phyloP scores from a whole-genome alignment of 2,797 vertebrate genomes.

The Oreortyx pictus region DNA sequence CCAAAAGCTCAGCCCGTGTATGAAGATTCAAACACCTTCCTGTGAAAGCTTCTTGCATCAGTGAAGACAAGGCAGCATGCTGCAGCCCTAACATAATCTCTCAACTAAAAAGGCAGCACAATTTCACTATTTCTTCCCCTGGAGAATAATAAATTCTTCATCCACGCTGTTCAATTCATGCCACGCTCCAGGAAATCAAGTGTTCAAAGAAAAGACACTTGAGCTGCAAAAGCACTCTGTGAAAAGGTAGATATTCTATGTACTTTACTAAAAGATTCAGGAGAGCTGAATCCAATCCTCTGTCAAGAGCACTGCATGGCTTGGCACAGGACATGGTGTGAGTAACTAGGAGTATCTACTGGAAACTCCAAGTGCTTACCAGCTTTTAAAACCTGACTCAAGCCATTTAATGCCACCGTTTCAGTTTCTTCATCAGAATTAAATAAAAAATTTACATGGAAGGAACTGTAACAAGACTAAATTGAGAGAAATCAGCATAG shows the following conservation, averaged over 20 bases:
- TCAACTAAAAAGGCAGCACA: slow-evolving; percentile 62
- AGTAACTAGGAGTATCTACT: slow-evolving; percentile 12
- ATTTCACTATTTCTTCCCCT: slow-evolving; percentile 66
- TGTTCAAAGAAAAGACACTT: slow-evolving; percentile 67
- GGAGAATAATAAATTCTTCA: slow-evolving; percentile 72
- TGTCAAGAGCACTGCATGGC: slow-evolving; percentile 15
- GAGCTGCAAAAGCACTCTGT: slow-evolving; percentile 64
- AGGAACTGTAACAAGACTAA: background rate
- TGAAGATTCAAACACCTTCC: slow-evolving; percentile 18
- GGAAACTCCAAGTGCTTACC: slow-evolving; percentile 4
- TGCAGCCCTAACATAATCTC: slow-evolving; percentile 60
- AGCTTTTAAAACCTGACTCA: background rate
- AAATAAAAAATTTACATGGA: background rate
- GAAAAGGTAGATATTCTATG: slow-evolving; percentile 55
- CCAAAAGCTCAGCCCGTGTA: slow-evolving; percentile 20
- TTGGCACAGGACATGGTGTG: slow-evolving; percentile 23
- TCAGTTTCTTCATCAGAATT: background rate
- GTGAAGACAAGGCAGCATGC: slow-evolving; percentile 55
- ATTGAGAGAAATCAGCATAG: background rate
- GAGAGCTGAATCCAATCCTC: slow-evolving; percentile 40
- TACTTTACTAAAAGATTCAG: slow-evolving; percentile 59
- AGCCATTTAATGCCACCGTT: slow-evolving; percentile 5
- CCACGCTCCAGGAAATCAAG: slow-evolving; percentile 69
- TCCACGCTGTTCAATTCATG: slow-evolving; percentile 70
- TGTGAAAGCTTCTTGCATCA: slow-evolving; percentile 53